Evolutionary conservation across 2,888 invertebrate genomes (phyloP).

Genomic region (Phania funesta): DNA sequence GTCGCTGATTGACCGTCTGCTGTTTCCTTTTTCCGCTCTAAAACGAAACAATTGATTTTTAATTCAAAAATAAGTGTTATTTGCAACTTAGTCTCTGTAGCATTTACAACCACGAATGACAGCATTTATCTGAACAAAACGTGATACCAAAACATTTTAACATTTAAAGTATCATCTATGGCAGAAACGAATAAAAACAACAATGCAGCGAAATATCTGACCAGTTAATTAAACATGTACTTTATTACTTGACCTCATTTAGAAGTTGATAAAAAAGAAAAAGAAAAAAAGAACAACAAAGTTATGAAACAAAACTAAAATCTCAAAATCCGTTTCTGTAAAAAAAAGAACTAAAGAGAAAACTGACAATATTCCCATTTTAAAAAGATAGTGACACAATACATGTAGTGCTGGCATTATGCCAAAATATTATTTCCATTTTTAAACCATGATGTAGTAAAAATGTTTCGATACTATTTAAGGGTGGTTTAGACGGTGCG

Average conservation of each 20-base stretch:
- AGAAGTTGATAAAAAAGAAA: background rate
- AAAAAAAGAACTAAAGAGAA: conserved; percentile 6
- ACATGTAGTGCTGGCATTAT: conserved; percentile 44
- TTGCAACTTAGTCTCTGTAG: too few species aligned
- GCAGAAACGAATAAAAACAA: too few species aligned
- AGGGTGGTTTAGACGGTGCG: too few species aligned
- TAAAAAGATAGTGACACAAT: conserved; percentile 32
- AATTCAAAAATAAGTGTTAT: conserved; percentile 29
- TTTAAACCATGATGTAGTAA: conserved; percentile 11
- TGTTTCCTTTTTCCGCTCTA: background rate
- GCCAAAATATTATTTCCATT: conserved; percentile 58
- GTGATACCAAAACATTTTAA: conserved; percentile 9
- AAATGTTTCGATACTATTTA: too few species aligned
- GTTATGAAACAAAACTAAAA: conserved; percentile 33
- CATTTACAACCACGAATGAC: background rate
- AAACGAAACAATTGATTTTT: conserved; percentile 30
- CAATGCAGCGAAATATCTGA: conserved; percentile 27
- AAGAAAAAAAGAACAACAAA: background rate
- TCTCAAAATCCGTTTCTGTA: conserved; percentile 13
- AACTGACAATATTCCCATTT: conserved; percentile 40
- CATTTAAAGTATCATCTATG: too few species aligned
- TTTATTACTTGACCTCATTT: conserved; percentile 59
- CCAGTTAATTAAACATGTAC: conserved; percentile 64
- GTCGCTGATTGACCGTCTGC: background rate
- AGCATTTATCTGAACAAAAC: background rate